Base-by-base conservation (phyloP, 2,888 invertebrate species). In the Prosapia bicincta region DNA sequence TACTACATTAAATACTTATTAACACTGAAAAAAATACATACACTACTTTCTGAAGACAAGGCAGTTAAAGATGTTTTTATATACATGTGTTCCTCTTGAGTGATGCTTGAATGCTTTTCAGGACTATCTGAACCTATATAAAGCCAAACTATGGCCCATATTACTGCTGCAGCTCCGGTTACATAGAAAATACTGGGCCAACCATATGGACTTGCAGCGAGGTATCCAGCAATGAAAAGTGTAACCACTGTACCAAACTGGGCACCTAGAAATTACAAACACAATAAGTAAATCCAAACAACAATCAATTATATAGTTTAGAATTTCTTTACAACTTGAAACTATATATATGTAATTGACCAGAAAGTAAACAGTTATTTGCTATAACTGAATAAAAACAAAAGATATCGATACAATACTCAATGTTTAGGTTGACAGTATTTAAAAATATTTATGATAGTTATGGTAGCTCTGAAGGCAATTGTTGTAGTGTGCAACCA, bases 161-260 rank as follows among this genome's bases (percentile, higher is more conserved):
- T 23, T 0, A 89, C 82, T 0, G 91, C 90, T 0, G 90, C 82
- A 1, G 86, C 85, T 0, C 93, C 93, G 80, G 92, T 92, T 0
- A 90, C 83, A 82, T 94, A 95, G 84, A 94, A 94, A 76, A 92
- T 90, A 7, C 91, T 88, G 0, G 92, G 91, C 95, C 95, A 95
- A 0, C 94, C 94, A 81, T 89, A 86, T 0, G 85, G 80, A 0
- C 91, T 90, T 0, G 90, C 90, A 0, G 93, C 87, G 66, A 96
- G 86, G 2, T 90, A 85, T 0, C 95, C 95, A n/a, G 93, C 90
- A 24, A 90, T 85, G 15, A 92, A 88, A 82, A 94, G 84, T 81
- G 93, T 90, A 0, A 94, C 83, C 0, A 94, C 92, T 9, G 93
- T 93, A 6, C 96, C 96, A 15, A 94, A 88, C 83, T 93, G 93